A percentile compares a stretch with the other conserved stretches of the same genome.
Evolutionary conservation across 2,113 vertebrate genomes (phyloP).

Genomic region (Mobula birostris): DNA sequence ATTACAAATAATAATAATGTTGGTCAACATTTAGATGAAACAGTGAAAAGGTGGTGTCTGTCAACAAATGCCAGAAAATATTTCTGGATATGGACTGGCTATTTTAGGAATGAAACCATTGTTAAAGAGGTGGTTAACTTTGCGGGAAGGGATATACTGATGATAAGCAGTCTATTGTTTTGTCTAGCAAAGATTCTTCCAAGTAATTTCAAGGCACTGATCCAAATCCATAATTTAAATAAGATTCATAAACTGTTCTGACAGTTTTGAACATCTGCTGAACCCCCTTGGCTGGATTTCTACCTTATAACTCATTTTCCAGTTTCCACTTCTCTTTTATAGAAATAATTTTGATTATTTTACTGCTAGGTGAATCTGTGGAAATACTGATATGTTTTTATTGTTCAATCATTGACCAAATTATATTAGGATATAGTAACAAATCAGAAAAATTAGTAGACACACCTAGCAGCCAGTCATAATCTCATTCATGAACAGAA

Average conservation of each 20-base stretch:
- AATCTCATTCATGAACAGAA: background rate
- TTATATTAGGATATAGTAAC: background rate
- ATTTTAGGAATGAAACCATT: background rate
- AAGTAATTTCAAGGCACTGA: background rate
- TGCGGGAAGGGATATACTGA: background rate
- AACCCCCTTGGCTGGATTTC: background rate
- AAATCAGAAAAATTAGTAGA: background rate
- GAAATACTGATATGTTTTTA: background rate
- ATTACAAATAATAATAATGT: background rate
- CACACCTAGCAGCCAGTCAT: background rate
- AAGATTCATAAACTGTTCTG: background rate
- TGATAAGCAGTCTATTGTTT: constrained; percentile 15
- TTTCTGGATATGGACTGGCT: background rate
- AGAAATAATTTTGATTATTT: background rate
- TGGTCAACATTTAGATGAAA: background rate
- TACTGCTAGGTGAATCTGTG: background rate
- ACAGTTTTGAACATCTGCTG: constrained; percentile 9
- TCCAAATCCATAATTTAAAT: constrained; percentile 2
- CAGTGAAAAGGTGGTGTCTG: background rate
- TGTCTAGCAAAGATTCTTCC: background rate
- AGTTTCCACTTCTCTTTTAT: background rate
- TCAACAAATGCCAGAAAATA: background rate
- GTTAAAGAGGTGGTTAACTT: background rate
- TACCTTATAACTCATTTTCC: background rate
- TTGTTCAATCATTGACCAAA: background rate